Percentiles rank a stretch among this genome's conserved stretches.
Evolutionary conservation across 2,113 vertebrate genomes (phyloP).

Genomic region (Sylvietta virens): DNA sequence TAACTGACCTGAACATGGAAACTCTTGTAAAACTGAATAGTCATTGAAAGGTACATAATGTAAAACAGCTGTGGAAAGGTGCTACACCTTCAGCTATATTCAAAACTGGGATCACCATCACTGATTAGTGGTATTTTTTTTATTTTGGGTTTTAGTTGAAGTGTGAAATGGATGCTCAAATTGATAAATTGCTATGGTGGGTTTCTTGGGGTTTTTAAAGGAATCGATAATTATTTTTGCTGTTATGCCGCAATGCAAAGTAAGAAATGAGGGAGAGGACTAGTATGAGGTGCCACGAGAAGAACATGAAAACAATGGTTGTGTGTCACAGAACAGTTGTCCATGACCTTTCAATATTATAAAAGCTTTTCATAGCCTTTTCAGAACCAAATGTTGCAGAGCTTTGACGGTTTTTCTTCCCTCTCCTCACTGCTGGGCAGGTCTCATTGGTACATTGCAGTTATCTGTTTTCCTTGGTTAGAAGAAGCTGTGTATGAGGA

Average conservation of each 20-base stretch:
- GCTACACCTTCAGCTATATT: background rate
- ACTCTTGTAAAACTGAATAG: background rate
- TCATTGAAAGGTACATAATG: background rate
- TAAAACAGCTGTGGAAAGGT: background rate
- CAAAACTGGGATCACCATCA: background rate
- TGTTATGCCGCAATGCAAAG: background rate
- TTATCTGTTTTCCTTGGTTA: slow-evolving; percentile 93
- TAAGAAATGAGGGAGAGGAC: background rate
- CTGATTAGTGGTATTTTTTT: background rate
- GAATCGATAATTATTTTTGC: background rate
- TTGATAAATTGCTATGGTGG: background rate
- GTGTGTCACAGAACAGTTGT: background rate
- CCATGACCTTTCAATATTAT: background rate
- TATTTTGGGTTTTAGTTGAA: background rate
- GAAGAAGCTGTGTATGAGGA: slow-evolving; percentile 75
- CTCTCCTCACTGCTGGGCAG: slow-evolving; percentile 55
- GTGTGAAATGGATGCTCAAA: background rate
- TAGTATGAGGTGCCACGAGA: background rate
- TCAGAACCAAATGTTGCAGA: background rate
- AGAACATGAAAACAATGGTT: fast-evolving
- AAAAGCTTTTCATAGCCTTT: background rate
- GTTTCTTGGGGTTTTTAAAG: background rate
- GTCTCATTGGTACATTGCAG: slow-evolving; percentile 95
- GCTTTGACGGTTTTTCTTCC: background rate
- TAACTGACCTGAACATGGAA: background rate